phyloP scores from a whole-genome alignment of 2,888 invertebrate species.

The Lasioglossum figueresi region DNA sequence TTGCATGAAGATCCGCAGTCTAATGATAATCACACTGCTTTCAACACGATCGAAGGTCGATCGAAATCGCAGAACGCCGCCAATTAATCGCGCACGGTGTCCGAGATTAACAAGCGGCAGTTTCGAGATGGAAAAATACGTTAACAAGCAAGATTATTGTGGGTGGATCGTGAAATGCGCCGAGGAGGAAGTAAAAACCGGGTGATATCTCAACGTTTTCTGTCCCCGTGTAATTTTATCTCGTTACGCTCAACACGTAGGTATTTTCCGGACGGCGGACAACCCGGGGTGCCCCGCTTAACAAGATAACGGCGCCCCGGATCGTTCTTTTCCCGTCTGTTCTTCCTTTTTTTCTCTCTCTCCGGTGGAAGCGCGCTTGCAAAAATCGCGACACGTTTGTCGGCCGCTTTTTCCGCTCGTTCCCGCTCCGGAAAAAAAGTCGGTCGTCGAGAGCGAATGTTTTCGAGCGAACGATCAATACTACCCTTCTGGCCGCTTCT shows the following conservation, averaged over 20 bases:
- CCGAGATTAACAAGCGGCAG: not conserved
- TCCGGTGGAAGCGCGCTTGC: not conserved
- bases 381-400: constrained; percentile 37
- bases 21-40: not conserved
- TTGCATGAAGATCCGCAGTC: too few species aligned
- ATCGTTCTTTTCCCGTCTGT: not conserved
- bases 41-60: not conserved
- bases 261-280: constrained; percentile 3
- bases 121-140: not conserved
- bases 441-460: constrained; percentile 57
- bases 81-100: not conserved
- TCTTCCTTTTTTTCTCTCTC: not conserved
- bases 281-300: constrained; percentile 20
- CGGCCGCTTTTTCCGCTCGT: constrained; percentile 21
- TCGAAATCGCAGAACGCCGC: not conserved
- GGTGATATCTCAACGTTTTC: constrained; percentile 17
- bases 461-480: constrained; percentile 59
- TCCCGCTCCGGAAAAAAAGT: constrained; percentile 47
- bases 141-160: not conserved
- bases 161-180: not conserved
- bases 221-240: constrained; percentile 28
- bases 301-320: constrained; percentile 36
- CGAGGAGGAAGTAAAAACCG: constrained; percentile 6
- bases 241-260: constrained; percentile 27
- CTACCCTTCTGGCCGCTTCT: constrained; percentile 35